A percentile compares a stretch with the other conserved stretches of the same genome.
Conservation (phyloP, 2,888 invertebrate genomes). For the Zhengitettix transpicula region DNA sequence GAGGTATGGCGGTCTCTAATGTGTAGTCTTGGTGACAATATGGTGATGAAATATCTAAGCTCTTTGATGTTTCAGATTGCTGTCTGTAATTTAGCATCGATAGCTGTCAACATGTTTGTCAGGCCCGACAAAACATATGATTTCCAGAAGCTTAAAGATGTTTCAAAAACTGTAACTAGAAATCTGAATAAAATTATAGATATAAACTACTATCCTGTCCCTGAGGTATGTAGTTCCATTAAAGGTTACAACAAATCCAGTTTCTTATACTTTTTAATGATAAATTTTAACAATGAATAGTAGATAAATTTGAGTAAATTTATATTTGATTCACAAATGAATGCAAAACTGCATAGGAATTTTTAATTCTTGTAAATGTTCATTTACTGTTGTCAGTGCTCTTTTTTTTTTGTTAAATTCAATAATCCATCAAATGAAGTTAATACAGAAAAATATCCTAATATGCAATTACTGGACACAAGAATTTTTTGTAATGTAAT, state of each 20-base stretch:
- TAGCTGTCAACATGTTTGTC: slow-evolving; percentile 92
- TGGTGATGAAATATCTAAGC: neutral
- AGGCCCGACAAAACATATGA: slow-evolving; percentile 63
- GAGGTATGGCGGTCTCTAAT: slow-evolving; percentile 37
- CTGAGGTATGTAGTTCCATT: slow-evolving; percentile 49
- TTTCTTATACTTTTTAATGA: neutral
- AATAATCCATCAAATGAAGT: too few relatives aligned
- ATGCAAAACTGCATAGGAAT: too few relatives aligned
- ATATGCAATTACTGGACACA: too few relatives aligned
- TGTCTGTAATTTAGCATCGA: slow-evolving; percentile 94
- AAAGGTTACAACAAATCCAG: neutral
- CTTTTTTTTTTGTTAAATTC: too few relatives aligned
- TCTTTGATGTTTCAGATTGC: slow-evolving; percentile 40
- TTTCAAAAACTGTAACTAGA: slow-evolving; percentile 72
- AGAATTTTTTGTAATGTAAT: too few relatives aligned
- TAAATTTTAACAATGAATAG: too few relatives aligned
- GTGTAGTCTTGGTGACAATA: neutral
- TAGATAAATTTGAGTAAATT: too few relatives aligned
- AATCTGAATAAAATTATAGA: slow-evolving; percentile 97
- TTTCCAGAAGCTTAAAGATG: slow-evolving; percentile 69
- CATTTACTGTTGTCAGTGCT: too few relatives aligned
- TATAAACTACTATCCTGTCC: slow-evolving; percentile 86
- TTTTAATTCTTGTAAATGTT: too few relatives aligned
- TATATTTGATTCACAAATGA: too few relatives aligned
- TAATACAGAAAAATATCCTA: too few relatives aligned